A percentile compares a stretch with the other conserved stretches of the same genome.
Conservation (phyloP, 1,140 invertebrate species). For the Polypedilum vanderplanki region DNA sequence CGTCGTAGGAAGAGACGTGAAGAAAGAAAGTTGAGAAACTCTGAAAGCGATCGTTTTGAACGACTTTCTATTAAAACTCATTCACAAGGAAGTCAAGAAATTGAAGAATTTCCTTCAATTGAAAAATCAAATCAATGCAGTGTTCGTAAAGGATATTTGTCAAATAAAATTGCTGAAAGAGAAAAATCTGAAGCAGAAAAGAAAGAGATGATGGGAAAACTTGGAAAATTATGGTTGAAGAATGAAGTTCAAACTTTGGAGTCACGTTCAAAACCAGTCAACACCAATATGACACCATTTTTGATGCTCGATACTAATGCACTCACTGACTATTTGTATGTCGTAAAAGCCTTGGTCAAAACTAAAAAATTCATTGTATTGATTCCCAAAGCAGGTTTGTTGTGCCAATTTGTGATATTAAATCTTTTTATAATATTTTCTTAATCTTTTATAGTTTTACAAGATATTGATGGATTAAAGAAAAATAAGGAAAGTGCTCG, state of each 20-base stretch:
- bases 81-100: neutral
- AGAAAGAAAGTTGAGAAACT: conserved; percentile 20
- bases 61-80: neutral
- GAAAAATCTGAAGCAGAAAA: conserved; percentile 54
- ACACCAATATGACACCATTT: conserved; percentile 59
- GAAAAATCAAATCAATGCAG: neutral
- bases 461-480: conserved; percentile 78
- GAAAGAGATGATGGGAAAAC: conserved; percentile 55
- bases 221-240: conserved; percentile 58
- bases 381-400: conserved; percentile 69
- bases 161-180: conserved; percentile 34
- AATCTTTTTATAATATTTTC: conserved; percentile 30
- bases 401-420: too few species aligned
- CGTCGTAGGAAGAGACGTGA: conserved; percentile 36
- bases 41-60: neutral
- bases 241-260: conserved; percentile 66
- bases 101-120: conserved; percentile 9
- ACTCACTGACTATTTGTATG: conserved; percentile 60
- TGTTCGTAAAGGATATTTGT: conserved; percentile 5
- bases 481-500: conserved; percentile 66
- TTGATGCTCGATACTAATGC: conserved; percentile 66
- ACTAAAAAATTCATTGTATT: conserved; percentile 71
- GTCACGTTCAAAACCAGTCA: conserved; percentile 39
- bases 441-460: conserved; percentile 61
- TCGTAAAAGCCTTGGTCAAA: conserved; percentile 69